phyloP scores from a whole-genome alignment of 2,888 invertebrate species.

The Drosophila limbata region DNA sequence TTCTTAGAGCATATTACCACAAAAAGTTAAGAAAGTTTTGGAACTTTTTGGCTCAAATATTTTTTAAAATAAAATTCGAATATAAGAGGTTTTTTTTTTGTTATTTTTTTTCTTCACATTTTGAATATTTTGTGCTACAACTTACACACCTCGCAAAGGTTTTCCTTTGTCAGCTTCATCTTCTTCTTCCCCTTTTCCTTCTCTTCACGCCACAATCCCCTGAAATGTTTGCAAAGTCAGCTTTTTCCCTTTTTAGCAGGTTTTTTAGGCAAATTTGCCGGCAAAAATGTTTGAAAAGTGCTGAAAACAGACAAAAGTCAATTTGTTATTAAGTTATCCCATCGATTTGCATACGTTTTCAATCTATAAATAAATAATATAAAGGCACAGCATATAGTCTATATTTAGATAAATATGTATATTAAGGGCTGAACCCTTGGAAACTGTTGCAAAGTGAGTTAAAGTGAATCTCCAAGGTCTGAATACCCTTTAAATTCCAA shows the following conservation, averaged over 20 bases:
- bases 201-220: neutral
- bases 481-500: neutral
- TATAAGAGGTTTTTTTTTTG: too few relatives aligned
- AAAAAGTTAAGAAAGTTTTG: too few relatives aligned
- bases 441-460: neutral
- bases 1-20: too few relatives aligned
- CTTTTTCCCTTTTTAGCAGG: neutral
- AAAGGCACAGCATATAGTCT: neutral
- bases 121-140: neutral
- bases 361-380: constrained; percentile 3
- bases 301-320: constrained; percentile 9
- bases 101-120: too few relatives aligned
- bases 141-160: neutral
- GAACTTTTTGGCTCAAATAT: too few relatives aligned
- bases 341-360: constrained; percentile 7
- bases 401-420: neutral
- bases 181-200: neutral
- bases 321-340: constrained; percentile 10
- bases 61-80: too few relatives aligned
- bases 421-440: neutral
- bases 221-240: constrained; percentile 4
- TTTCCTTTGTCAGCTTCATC: neutral
- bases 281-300: constrained; percentile 6
- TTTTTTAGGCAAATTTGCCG: neutral
- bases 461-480: neutral